These are phyloP conservation scores for Cotesia vestalis DNA, from an alignment of 1,140 invertebrate species.

Conservation along the genomic window DNA sequence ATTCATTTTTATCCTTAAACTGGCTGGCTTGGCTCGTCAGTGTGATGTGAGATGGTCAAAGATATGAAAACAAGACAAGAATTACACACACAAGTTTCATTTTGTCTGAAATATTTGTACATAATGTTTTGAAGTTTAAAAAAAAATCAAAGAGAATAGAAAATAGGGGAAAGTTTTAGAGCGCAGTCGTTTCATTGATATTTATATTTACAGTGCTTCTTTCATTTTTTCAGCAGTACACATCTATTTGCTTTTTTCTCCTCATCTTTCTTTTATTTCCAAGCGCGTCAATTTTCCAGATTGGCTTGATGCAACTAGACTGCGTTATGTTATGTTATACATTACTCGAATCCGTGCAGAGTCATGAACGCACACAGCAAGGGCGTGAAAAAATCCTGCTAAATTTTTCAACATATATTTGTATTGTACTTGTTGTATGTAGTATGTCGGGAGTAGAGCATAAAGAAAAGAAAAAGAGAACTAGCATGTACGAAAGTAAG, in stretches of 20 bases:
- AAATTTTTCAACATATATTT: too few relatives aligned
- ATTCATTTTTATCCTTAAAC: constrained; percentile 24
- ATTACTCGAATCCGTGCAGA: background rate
- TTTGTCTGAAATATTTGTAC: background rate
- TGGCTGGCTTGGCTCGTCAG: constrained; percentile 16
- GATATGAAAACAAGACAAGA: constrained; percentile 30
- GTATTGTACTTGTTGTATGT: too few relatives aligned
- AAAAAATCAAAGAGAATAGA: background rate
- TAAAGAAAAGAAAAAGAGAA: background rate
- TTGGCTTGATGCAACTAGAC: constrained; percentile 19
- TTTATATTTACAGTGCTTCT: too few relatives aligned
- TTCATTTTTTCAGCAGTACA: background rate
- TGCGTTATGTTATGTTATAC: background rate
- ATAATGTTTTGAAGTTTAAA: background rate
- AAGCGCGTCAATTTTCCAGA: constrained; percentile 21
- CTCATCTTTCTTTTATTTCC: background rate
- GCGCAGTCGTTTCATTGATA: too few relatives aligned
- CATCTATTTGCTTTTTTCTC: background rate
- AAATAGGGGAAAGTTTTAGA: too few relatives aligned
- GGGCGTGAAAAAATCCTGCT: constrained; percentile 13
- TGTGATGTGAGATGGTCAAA: background rate
- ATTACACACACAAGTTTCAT: constrained; percentile 25
- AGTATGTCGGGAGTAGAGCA: too few relatives aligned
- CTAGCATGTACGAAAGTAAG: background rate
- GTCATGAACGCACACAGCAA: background rate